Conservation (phyloP, 1,140 invertebrate species). For the Pararge aegeria region DNA sequence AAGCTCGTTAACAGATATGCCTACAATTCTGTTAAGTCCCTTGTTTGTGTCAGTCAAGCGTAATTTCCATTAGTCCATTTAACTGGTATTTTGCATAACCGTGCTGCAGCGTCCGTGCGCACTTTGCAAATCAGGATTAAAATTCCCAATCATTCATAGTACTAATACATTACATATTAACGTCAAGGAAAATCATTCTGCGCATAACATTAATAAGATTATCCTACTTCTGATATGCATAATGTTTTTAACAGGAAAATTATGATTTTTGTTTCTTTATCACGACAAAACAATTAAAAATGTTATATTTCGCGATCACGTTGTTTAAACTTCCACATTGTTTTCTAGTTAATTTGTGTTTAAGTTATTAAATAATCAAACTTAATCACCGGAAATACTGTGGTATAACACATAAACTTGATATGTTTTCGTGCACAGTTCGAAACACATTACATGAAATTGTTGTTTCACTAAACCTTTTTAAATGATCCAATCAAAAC, state of each 20-base stretch:
- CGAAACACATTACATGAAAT: too few relatives aligned
- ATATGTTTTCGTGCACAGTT: too few relatives aligned
- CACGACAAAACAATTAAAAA: not conserved
- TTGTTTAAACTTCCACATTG: not conserved
- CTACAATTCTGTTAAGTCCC: slow-evolving; percentile 1
- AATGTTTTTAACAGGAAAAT: not conserved
- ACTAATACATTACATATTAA: not conserved
- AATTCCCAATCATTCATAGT: not conserved
- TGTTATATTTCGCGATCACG: not conserved
- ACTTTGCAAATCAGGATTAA: not conserved
- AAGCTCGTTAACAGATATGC: not conserved
- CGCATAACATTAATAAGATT: not conserved
- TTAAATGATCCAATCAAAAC: too few relatives aligned
- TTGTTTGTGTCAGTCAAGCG: not conserved
- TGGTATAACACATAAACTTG: too few relatives aligned
- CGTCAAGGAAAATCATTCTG: not conserved
- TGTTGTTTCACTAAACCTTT: too few relatives aligned
- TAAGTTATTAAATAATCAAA: too few relatives aligned
- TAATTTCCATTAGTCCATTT: slow-evolving; percentile 14
- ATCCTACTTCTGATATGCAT: not conserved
- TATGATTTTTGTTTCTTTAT: not conserved
- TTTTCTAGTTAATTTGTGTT: too few relatives aligned
- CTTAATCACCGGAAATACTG: too few relatives aligned
- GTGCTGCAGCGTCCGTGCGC: too few relatives aligned
- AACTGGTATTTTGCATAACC: not conserved